Base-by-base conservation (phyloP, 2,888 invertebrate genomes). In the Dicyrtoma fusca region DNA sequence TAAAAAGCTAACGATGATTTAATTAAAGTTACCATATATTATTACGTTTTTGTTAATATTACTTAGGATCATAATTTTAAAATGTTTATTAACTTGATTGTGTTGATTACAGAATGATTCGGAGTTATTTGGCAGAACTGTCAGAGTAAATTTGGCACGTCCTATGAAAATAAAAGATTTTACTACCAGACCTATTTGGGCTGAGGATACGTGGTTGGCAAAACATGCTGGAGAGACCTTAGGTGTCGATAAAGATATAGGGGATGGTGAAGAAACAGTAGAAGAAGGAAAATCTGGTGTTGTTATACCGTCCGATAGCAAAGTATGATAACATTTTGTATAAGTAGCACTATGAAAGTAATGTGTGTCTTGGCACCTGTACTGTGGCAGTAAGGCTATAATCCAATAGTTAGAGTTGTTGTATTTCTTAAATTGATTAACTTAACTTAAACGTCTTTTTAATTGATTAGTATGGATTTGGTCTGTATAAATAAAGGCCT, bases 151-250 rank as follows among this genome's bases (percentile, higher is more conserved):
- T 84, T 88, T 98, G 79, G 99, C 99, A 2, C 96, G 97, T 81
- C 98, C 99, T 2, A 95, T 97, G 83, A 90, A 94, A 80, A 92
- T 97, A 69, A 97, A 95, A 83, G 97, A 98, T 86, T 95, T 97
- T 25, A 95, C 94, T 10, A 92, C 94, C 0, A 88, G 93, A 76
- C 93, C 97, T 1, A 97, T 99, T 1, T 99, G 99, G 99, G 92
- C 97, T 0, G 98, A 98, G 83, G 99, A 99, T 83, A 88, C 89
- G 65, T 99, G 99, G 99, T 84, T 99, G n/a, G 95, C 95, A 83
- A 92, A 95, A 82, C 97, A 98, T 86, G 96, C 97, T 0, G 97
- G 97, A 1, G 93, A 93, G 82, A 95, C 95, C 0, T 86, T 90
- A 13, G 82, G 76, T 79, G 82, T 72, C 71, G 75, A 73, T 77